Evolutionary conservation across 2,888 invertebrate genomes (phyloP).

Genomic region (Pristionchus fissidentatus): DNA sequence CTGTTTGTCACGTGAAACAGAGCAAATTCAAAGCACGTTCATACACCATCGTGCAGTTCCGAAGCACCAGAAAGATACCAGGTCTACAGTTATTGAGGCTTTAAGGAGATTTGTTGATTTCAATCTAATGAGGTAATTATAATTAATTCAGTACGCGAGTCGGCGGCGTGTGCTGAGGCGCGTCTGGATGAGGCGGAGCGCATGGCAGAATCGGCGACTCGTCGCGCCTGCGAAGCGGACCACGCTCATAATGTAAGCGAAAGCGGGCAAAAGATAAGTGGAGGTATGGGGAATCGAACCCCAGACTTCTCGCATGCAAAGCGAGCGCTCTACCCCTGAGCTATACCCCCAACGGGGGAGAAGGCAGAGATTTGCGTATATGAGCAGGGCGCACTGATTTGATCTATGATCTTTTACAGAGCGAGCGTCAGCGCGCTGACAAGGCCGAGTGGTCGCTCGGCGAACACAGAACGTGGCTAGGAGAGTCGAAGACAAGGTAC

Average conservation of each 20-base stretch:
- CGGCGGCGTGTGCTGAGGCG: neutral
- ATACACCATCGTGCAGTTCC: too few species aligned
- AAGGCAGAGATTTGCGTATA: neutral
- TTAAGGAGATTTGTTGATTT: neutral
- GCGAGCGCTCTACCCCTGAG: slow-evolving; percentile 71
- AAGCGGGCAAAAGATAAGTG: slow-evolving; percentile 45
- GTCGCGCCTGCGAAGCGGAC: neutral
- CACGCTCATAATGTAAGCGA: neutral
- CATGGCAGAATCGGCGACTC: slow-evolving; percentile 29
- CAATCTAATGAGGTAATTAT: neutral
- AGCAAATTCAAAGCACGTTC: neutral
- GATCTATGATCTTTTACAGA: slow-evolving; percentile 12
- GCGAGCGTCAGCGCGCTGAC: slow-evolving; percentile 23
- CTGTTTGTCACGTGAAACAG: neutral
- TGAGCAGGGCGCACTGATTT: neutral
- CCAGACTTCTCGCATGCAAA: slow-evolving; percentile 72
- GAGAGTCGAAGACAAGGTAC: neutral
- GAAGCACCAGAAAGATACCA: too few species aligned
- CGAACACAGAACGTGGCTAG: slow-evolving; percentile 31
- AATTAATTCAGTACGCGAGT: slow-evolving; percentile 21
- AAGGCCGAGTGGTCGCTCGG: slow-evolving; percentile 43
- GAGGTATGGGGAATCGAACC: slow-evolving; percentile 72
- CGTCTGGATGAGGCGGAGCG: slow-evolving; percentile 40
- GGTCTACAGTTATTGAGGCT: too few species aligned
- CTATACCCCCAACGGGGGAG: slow-evolving; percentile 56